Evolutionary conservation across 1,140 invertebrate genomes (phyloP), one percentile per base, ranked within the genome.

Genomic region (Lutraria rhynchaena): DNA sequence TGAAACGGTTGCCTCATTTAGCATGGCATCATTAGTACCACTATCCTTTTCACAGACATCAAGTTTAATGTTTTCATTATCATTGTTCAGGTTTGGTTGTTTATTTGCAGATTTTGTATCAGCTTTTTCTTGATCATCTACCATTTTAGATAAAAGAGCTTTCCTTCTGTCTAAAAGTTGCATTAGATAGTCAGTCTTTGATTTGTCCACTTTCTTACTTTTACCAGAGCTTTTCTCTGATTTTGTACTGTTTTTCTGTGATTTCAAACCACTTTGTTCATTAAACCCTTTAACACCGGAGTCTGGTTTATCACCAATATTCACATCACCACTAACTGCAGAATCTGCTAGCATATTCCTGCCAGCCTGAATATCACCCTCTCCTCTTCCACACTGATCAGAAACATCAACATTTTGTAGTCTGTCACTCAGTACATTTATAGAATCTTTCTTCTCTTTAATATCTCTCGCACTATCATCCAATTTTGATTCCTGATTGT

Each of bases 171-270:
- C 57, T 19, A 81, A 46, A 27, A 81, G 55, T 37, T 81, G 55
- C 78, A 81, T 81, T 53, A 81, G 37, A 60, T 81, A 81, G 17
- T 81, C 78, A 41, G 67, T 81, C 24, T 81, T 81, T 37, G 78
- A 22, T 55, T 57, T 41, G n/a, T 65, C 37, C 19, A 31, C 31
- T 31, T 3, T 11, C 3, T 33, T 46, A 51, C 27, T 61, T 41
- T n/a, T 33, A 22, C 2, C 17, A 22, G 29, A 24, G 11, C 1
- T 31, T 80, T 80, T 44, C 17, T 44, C 29, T 60, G 31, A 60
- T 46, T 69, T 65, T 22, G 19, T 41, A 15, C n/a, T n/a, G n/a
- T n/a, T n/a, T n/a, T n/a, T n/a, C n/a, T n/a, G n/a, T 3, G 9
- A 60, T 75, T 75, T 44, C 7, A 0, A 19, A 4, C 22, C 31